phyloP scores from a whole-genome alignment of 2,113 vertebrate genomes.

The Spea bombifrons region DNA sequence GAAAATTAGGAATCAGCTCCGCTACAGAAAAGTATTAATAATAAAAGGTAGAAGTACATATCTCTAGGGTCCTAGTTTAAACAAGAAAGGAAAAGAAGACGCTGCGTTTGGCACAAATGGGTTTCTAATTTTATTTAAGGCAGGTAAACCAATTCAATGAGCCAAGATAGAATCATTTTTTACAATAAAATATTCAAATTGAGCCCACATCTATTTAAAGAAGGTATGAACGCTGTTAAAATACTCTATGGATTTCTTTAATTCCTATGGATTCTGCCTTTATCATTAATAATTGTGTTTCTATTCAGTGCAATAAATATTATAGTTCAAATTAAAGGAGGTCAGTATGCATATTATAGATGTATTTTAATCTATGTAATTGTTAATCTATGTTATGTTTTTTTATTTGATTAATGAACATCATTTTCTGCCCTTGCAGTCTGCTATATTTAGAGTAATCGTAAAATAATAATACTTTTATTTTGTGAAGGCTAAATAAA shows the following conservation, averaged over 20 bases:
- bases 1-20: conserved; percentile 12
- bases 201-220: neutral
- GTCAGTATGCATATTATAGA: neutral
- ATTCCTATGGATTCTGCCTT: conserved; percentile 19
- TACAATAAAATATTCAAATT: conserved; percentile 24
- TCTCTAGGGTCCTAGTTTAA: conserved; percentile 30
- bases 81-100: conserved; percentile 21
- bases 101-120: neutral
- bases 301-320: neutral
- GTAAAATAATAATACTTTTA: too few species aligned
- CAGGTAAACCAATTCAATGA: conserved; percentile 15
- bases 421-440: too few species aligned
- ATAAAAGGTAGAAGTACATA: neutral
- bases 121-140: conserved; percentile 16
- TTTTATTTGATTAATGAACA: too few species aligned
- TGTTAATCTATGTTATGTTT: too few species aligned
- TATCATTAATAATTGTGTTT: conserved; percentile 3
- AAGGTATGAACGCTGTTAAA: neutral
- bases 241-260: neutral
- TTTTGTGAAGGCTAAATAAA: too few species aligned
- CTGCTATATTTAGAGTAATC: too few species aligned
- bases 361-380: neutral
- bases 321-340: neutral
- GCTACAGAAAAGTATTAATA: conserved; percentile 16
- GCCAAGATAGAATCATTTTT: conserved; percentile 2